Evolutionary conservation across 2,888 invertebrate species (phyloP).

Genomic region (Eilema sororculum): DNA sequence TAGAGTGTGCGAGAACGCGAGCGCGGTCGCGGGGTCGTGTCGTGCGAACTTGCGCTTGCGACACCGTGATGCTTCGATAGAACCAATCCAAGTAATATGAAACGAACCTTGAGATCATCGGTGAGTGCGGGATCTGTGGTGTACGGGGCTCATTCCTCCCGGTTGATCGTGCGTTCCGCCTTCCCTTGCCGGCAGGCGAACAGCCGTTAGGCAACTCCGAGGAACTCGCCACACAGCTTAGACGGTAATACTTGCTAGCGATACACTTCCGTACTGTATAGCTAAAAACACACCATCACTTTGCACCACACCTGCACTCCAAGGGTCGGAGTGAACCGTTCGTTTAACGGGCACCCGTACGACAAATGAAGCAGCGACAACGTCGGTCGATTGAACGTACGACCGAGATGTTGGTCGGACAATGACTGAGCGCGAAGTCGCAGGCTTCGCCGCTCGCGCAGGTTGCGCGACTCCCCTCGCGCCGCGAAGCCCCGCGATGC

Average conservation of each 20-base stretch:
- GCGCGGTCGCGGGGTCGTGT: conserved; percentile 72
- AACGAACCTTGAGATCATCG: conserved; percentile 86
- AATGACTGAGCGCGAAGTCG: conserved; percentile 79
- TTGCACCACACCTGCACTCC: conserved; percentile 82
- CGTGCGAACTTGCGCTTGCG: conserved; percentile 75
- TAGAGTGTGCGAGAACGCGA: conserved; percentile 73
- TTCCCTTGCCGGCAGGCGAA: conserved; percentile 83
- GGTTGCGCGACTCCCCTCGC: conserved; percentile 59
- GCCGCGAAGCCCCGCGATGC: conserved; percentile 47
- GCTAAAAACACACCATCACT: conserved; percentile 86
- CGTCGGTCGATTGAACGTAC: conserved; percentile 73
- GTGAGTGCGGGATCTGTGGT: conserved; percentile 82
- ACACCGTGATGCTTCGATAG: conserved; percentile 56
- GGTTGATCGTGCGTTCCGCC: conserved; percentile 77
- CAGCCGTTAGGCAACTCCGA: conserved; percentile 81
- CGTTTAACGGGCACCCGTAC: conserved; percentile 78
- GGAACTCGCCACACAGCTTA: conserved; percentile 75
- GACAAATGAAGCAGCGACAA: conserved; percentile 79
- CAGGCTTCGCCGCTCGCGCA: conserved; percentile 77
- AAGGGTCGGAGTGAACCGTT: conserved; percentile 76
- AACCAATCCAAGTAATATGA: conserved; percentile 55
- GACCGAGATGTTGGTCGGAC: conserved; percentile 82
- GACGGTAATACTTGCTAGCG: conserved; percentile 81
- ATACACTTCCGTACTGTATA: conserved; percentile 83
- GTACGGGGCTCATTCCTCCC: conserved; percentile 87